Conservation (phyloP, 2,113 vertebrate species). For the Isurus oxyrinchus region DNA sequence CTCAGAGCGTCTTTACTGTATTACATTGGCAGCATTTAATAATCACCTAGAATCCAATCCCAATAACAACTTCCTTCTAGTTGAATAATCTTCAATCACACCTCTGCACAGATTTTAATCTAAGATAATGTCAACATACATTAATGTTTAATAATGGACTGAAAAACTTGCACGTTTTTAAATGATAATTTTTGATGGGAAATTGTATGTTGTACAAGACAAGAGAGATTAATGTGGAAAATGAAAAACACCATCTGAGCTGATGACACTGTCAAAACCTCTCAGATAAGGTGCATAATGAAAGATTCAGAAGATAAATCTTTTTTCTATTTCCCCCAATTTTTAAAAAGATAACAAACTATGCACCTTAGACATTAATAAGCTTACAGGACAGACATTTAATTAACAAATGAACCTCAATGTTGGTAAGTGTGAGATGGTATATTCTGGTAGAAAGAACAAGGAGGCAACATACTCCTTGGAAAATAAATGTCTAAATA, state of each 20-base stretch:
- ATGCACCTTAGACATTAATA: too few species aligned
- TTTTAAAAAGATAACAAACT: too few species aligned
- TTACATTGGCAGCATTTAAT: not conserved
- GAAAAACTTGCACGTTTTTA: not conserved
- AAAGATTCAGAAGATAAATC: not conserved
- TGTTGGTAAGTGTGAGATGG: too few species aligned
- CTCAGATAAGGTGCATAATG: not conserved
- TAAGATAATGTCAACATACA: not conserved
- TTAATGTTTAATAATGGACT: not conserved
- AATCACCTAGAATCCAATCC: not conserved
- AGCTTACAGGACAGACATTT: too few species aligned
- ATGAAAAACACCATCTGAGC: not conserved
- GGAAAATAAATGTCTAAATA: too few species aligned
- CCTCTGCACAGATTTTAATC: not conserved
- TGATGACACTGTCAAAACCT: not conserved
- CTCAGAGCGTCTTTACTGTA: not conserved
- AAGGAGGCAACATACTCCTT: too few species aligned
- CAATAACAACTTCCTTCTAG: not conserved
- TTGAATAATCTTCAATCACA: constrained; percentile 26
- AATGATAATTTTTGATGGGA: not conserved
- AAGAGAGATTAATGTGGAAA: not conserved
- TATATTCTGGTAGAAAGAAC: too few species aligned
- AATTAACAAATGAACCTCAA: too few species aligned
- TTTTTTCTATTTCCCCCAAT: not conserved
- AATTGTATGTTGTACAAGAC: not conserved